These are phyloP conservation scores for Patella caerulea DNA, from an alignment of 2,888 invertebrate species.

Conservation along the genomic window DNA sequence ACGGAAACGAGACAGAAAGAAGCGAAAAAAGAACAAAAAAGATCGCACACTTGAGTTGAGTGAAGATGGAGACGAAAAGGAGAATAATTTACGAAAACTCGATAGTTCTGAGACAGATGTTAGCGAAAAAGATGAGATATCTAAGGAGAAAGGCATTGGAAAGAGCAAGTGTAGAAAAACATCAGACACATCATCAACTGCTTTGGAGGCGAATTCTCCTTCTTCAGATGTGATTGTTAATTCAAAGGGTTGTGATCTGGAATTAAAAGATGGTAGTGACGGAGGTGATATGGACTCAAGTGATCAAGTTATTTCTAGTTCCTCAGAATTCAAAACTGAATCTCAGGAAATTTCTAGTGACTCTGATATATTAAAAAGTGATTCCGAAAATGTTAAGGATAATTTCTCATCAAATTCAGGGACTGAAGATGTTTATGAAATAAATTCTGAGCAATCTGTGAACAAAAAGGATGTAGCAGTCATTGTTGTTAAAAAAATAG, in stretches of 20 bases:
- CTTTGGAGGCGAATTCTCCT: no score
- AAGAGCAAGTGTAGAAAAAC: not conserved
- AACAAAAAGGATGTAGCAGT: no score
- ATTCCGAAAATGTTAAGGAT: not conserved
- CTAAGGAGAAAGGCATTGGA: not conserved
- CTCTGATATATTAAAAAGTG: not conserved
- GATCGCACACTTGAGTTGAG: not conserved
- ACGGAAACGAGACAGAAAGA: not conserved
- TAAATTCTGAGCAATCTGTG: no score
- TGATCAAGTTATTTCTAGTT: not conserved
- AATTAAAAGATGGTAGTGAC: not conserved
- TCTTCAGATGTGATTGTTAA: no score
- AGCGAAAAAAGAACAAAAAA: slow-evolving; percentile 4
- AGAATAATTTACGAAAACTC: not conserved
- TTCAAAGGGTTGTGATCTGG: no score
- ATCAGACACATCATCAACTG: no score
- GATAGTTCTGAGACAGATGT: not conserved
- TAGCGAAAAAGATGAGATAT: not conserved
- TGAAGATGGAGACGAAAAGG: not conserved
- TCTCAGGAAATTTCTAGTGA: slow-evolving; percentile 1
- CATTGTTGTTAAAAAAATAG: no score
- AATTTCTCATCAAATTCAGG: not conserved
- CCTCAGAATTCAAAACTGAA: not conserved
- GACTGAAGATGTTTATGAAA: not conserved
- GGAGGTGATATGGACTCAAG: not conserved